phyloP scores from a whole-genome alignment of 2,797 vertebrate genomes.

The Labroides dimidiatus region DNA sequence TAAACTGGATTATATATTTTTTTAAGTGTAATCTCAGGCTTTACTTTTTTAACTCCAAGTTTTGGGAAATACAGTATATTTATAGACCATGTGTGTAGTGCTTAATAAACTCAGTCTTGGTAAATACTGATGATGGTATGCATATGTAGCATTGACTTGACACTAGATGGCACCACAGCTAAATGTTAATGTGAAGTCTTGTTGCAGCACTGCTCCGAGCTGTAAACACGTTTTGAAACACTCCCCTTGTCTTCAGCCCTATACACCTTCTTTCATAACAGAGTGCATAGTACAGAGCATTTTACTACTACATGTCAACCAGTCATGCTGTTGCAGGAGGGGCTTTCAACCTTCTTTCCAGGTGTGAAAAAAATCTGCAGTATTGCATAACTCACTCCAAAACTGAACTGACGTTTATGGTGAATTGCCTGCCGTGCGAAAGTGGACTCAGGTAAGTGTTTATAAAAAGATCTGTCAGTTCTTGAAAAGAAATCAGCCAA shows the following conservation, averaged over 20 bases:
- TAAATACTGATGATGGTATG: background rate
- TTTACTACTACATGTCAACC: background rate
- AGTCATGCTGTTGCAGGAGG: background rate
- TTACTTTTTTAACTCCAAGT: background rate
- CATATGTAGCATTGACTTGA: conserved; percentile 3
- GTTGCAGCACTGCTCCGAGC: background rate
- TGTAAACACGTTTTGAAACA: background rate
- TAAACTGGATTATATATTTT: background rate
- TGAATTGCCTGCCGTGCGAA: background rate
- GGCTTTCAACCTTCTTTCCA: background rate
- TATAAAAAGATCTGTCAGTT: background rate
- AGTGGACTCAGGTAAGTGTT: conserved; percentile 47
- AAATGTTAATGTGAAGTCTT: background rate
- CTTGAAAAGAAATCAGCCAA: background rate
- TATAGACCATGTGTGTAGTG: background rate
- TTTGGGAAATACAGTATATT: background rate
- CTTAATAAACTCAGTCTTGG: background rate
- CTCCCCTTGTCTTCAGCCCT: background rate
- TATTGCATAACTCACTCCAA: background rate
- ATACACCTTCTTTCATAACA: background rate
- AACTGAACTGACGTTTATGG: background rate
- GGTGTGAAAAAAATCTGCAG: background rate
- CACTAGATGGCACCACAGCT: conserved; percentile 60
- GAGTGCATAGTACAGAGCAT: background rate
- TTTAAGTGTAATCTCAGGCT: background rate